A percentile compares a stretch with the other conserved stretches of the same genome.
phyloP scores from a whole-genome alignment of 2,888 invertebrate species.

The Chrysotoxum bicinctum region DNA sequence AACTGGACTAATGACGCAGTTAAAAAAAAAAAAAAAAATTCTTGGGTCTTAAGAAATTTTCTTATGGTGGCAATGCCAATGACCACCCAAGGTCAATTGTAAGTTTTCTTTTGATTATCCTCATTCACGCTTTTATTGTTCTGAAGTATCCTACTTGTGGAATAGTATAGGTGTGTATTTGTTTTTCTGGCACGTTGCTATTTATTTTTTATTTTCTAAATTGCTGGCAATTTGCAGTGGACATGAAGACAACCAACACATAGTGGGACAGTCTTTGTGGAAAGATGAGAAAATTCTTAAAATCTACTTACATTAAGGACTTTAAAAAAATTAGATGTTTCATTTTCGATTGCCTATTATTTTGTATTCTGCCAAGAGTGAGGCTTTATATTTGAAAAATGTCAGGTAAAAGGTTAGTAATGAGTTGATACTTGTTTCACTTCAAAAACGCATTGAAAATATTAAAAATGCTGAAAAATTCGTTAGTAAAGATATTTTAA shows the following conservation, averaged over 20 bases:
- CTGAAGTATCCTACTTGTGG: neutral
- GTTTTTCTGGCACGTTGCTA: neutral
- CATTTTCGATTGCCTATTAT: too few relatives aligned
- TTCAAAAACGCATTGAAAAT: too few relatives aligned
- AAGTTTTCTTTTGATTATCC: constrained; percentile 12
- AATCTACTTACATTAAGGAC: too few relatives aligned
- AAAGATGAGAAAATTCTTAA: too few relatives aligned
- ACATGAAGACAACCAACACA: neutral
- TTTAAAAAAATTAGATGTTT: too few relatives aligned
- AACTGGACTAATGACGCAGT: constrained; percentile 22
- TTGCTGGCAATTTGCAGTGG: constrained; percentile 9
- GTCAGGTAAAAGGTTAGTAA: too few relatives aligned
- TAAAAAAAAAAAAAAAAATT: neutral
- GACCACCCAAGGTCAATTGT: constrained; percentile 30
- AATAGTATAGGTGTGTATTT: neutral
- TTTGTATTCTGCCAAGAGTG: too few relatives aligned
- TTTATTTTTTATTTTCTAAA: constrained; percentile 16
- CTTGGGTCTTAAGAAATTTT: neutral
- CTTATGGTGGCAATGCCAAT: constrained; percentile 8
- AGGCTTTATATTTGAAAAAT: too few relatives aligned
- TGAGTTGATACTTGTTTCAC: too few relatives aligned
- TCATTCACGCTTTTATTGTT: constrained; percentile 11
- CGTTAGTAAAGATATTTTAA: too few relatives aligned
- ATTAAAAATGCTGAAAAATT: too few relatives aligned
- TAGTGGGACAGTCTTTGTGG: neutral